Conservation (phyloP, 2,888 invertebrate species). For the Balanococcus diminutus region DNA sequence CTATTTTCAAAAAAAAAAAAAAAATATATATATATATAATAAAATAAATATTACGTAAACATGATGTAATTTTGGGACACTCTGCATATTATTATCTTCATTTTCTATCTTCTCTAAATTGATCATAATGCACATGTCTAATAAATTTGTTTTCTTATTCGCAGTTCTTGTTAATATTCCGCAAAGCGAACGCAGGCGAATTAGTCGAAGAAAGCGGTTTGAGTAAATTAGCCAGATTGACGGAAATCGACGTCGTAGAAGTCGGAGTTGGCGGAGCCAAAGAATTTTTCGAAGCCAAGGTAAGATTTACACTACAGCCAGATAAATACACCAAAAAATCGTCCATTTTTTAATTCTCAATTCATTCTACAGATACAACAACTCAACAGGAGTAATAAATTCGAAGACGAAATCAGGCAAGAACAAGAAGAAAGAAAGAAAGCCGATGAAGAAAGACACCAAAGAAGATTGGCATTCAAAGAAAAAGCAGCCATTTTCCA, state of each 20-base stretch:
- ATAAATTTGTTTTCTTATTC: no score
- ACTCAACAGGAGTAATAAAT: slow-evolving; percentile 69
- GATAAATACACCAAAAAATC: neutral
- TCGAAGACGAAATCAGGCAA: slow-evolving; percentile 88
- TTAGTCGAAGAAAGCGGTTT: slow-evolving; percentile 85
- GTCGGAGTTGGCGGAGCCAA: slow-evolving; percentile 95
- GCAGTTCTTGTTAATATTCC: slow-evolving; percentile 69
- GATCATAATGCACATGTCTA: neutral
- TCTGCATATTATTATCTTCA: neutral
- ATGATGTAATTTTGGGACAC: no score
- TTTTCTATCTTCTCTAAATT: neutral
- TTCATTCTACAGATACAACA: slow-evolving; percentile 46
- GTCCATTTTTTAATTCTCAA: neutral
- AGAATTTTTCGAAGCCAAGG: slow-evolving; percentile 94
- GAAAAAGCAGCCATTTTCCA: slow-evolving; percentile 87
- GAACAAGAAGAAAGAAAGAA: slow-evolving; percentile 88
- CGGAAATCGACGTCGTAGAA: slow-evolving; percentile 91
- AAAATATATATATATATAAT: neutral
- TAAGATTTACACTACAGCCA: slow-evolving; percentile 60
- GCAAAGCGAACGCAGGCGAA: slow-evolving; percentile 92
- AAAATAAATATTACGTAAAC: no score
- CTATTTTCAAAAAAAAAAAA: no score
- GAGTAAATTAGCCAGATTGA: slow-evolving; percentile 81
- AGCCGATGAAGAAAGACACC: slow-evolving; percentile 81
- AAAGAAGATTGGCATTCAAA: slow-evolving; percentile 81